These are phyloP conservation scores for Dysmachus trigonus DNA, from an alignment of 2,888 invertebrate genomes.

Conservation along the genomic window DNA sequence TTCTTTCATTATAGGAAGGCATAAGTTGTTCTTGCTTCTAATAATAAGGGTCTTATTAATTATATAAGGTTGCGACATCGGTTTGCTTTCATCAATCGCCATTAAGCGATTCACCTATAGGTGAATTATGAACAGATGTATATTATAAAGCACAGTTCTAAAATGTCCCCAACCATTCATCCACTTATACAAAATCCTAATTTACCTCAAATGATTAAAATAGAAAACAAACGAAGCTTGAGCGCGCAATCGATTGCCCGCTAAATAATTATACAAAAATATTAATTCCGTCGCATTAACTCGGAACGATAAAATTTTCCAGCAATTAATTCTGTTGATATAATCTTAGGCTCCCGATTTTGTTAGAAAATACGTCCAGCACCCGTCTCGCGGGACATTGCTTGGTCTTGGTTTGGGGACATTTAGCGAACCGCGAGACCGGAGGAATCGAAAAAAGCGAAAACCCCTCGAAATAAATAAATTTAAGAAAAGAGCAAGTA, in stretches of 20 bases:
- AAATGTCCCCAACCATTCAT: neutral
- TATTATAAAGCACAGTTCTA: neutral
- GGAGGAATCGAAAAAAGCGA: constrained; percentile 20
- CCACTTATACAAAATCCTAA: neutral
- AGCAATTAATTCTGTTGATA: constrained; percentile 49
- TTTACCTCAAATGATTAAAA: neutral
- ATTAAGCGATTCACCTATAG: no score
- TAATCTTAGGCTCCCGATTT: constrained; percentile 42
- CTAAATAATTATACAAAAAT: constrained; percentile 49
- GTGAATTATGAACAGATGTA: no score
- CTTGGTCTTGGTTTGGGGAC: constrained; percentile 14
- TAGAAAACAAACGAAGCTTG: constrained; percentile 15
- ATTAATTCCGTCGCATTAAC: constrained; percentile 53
- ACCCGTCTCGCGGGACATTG: neutral
- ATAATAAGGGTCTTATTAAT: no score
- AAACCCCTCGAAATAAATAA: constrained; percentile 47
- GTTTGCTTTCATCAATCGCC: no score
- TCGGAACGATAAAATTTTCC: constrained; percentile 51
- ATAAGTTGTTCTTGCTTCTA: no score
- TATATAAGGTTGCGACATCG: no score
- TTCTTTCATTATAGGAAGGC: no score
- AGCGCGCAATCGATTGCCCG: constrained; percentile 45
- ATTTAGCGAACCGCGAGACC: constrained; percentile 25
- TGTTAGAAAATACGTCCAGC: constrained; percentile 12
- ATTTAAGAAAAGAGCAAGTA: constrained; percentile 45